Evolutionary conservation across 2,888 invertebrate genomes (phyloP).

Genomic region (Lepidocyrtinus sp.): DNA sequence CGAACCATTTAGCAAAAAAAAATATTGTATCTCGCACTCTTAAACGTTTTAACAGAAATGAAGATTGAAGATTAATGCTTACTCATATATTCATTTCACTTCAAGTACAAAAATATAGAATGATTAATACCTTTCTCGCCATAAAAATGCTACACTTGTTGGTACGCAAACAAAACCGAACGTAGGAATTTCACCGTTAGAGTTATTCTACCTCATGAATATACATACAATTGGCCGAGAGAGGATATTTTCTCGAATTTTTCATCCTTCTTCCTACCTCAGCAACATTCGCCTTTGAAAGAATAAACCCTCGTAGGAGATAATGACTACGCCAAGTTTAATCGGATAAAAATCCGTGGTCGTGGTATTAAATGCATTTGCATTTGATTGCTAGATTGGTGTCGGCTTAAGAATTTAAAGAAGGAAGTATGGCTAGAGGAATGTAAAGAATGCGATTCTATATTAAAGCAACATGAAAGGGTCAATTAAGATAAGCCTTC

Average conservation of each 20-base stretch:
- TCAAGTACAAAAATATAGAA: conserved; percentile 1
- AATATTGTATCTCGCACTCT: neutral
- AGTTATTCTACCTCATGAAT: neutral
- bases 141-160: too few species aligned
- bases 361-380: neutral
- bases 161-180: conserved; percentile 15
- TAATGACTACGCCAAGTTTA: neutral
- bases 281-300: conserved; percentile 9
- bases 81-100: too few species aligned
- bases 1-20: conserved; percentile 12
- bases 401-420: too few species aligned
- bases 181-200: conserved; percentile 6
- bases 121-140: conserved; percentile 5
- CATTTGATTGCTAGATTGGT: too few species aligned
- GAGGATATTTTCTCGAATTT: neutral
- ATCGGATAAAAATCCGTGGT: conserved; percentile 1
- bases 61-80: conserved; percentile 14
- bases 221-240: too few species aligned
- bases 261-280: neutral
- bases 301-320: neutral
- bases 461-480: too few species aligned
- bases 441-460: too few species aligned
- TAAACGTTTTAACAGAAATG: neutral
- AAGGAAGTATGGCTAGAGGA: neutral
- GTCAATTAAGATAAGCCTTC: conserved; percentile 6